Percentiles rank a stretch among this genome's conserved stretches.
These are phyloP conservation scores for Lytechinus pictus DNA, from an alignment of 35 echinoderm and acorn worm species.

Conservation along the genomic window DNA sequence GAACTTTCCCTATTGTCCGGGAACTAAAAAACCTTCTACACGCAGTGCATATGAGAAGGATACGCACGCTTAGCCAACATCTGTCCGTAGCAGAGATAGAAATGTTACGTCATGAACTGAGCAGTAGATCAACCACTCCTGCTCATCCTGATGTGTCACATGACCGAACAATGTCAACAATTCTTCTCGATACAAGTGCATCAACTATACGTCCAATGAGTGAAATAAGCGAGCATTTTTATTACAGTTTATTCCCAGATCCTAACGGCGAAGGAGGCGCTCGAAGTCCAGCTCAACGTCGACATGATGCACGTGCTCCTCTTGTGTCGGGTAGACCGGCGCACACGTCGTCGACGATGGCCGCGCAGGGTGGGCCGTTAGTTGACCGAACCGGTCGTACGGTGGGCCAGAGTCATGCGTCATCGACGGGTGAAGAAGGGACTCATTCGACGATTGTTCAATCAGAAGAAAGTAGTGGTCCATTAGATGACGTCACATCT, in stretches of 20 bases:
- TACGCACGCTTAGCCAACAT: constrained; percentile 79
- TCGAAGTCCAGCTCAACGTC: constrained; percentile 23
- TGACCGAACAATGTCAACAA: constrained; percentile 75
- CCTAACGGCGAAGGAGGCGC: constrained; percentile 3
- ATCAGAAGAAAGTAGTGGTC: neutral
- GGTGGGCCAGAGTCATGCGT: constrained; percentile 45
- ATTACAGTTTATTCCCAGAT: constrained; percentile 84
- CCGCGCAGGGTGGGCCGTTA: constrained; percentile 13
- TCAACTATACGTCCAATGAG: constrained; percentile 78
- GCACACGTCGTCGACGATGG: constrained; percentile 51
- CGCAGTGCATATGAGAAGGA: constrained; percentile 67
- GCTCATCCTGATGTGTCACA: constrained; percentile 48
- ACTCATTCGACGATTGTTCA: neutral
- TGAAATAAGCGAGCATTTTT: constrained; percentile 88
- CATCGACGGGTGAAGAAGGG: constrained; percentile 48
- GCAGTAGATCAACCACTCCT: constrained; percentile 16
- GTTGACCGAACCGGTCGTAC: constrained; percentile 32
- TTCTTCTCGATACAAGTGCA: constrained; percentile 66
- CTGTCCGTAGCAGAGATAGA: constrained; percentile 75
- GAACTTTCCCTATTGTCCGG: constrained; percentile 62
- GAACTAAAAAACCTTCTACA: constrained; percentile 77
- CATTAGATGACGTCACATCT: neutral
- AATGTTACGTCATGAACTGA: constrained; percentile 64
- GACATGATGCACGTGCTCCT: constrained; percentile 32
- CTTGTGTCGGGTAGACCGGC: constrained; percentile 47